Conservation (phyloP, 2,888 invertebrate genomes). For the Sthenelais limicola region DNA sequence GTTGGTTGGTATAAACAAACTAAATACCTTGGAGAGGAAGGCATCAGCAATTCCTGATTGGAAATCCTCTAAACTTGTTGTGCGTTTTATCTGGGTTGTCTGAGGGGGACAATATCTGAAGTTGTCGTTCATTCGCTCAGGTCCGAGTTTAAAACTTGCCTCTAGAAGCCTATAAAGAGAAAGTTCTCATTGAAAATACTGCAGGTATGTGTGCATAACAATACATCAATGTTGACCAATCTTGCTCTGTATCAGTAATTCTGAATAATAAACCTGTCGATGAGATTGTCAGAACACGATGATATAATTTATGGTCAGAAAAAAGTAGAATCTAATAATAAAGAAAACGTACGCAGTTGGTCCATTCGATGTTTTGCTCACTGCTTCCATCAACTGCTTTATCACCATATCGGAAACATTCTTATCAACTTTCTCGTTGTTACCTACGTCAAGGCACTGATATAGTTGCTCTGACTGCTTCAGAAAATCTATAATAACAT, state of each 20-base stretch:
- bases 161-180: conserved; percentile 58
- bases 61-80: conserved; percentile 21
- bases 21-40: conserved; percentile 20
- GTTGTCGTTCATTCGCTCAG: conserved; percentile 60
- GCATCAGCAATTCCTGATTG: conserved; percentile 4
- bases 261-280: too few relatives aligned
- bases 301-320: background rate
- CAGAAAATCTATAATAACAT: conserved; percentile 59
- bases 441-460: conserved; percentile 59
- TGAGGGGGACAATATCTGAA: conserved; percentile 58
- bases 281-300: too few relatives aligned
- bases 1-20: too few relatives aligned
- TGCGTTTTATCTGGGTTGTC: background rate
- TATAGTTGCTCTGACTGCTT: conserved; percentile 58
- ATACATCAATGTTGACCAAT: too few relatives aligned
- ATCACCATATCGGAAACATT: conserved; percentile 61
- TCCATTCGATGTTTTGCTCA: background rate
- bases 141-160: conserved; percentile 62
- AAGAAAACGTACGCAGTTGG: conserved; percentile 10
- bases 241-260: too few relatives aligned
- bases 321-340: too few relatives aligned
- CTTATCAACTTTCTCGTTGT: conserved; percentile 62
- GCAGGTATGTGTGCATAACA: too few relatives aligned
- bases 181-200: too few relatives aligned
- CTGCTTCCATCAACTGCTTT: conserved; percentile 59